phyloP scores from a whole-genome alignment of 2,113 vertebrate genomes.

The Pica pica region DNA sequence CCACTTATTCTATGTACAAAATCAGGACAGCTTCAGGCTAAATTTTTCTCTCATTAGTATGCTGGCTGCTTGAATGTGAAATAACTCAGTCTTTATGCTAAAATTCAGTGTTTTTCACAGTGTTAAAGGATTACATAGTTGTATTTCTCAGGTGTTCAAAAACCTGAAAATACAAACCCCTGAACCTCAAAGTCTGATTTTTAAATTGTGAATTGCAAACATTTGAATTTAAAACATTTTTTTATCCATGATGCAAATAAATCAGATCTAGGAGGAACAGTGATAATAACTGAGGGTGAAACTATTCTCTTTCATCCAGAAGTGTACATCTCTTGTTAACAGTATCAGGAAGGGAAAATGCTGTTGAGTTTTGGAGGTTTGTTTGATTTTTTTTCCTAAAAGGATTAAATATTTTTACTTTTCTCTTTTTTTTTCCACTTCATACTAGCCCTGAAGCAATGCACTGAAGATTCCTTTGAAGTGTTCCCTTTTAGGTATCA shows the following conservation, averaged over 20 bases:
- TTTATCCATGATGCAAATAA: background rate
- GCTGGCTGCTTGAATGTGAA: background rate
- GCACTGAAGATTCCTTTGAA: background rate
- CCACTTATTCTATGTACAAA: background rate
- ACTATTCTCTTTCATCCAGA: background rate
- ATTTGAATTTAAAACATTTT: background rate
- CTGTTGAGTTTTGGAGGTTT: background rate
- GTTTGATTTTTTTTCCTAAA: background rate
- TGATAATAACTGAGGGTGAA: background rate
- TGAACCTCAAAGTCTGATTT: background rate
- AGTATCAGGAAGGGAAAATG: background rate
- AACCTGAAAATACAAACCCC: background rate
- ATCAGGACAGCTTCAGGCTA: background rate
- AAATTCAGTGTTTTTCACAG: background rate
- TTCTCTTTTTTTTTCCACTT: background rate
- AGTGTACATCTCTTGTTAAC: background rate
- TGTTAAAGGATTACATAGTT: background rate
- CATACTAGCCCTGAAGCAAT: background rate
- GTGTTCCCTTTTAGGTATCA: background rate
- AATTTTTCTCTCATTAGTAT: slow-evolving; percentile 5
- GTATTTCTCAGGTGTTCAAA: background rate
- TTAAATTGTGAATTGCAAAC: background rate
- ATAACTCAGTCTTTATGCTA: background rate
- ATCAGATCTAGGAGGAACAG: background rate
- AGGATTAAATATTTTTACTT: background rate